A percentile compares a stretch with the other conserved stretches of the same genome.
These are phyloP conservation scores for Myocastor coypus DNA, from an alignment of 2,113 vertebrate genomes.

Conservation along the genomic window DNA sequence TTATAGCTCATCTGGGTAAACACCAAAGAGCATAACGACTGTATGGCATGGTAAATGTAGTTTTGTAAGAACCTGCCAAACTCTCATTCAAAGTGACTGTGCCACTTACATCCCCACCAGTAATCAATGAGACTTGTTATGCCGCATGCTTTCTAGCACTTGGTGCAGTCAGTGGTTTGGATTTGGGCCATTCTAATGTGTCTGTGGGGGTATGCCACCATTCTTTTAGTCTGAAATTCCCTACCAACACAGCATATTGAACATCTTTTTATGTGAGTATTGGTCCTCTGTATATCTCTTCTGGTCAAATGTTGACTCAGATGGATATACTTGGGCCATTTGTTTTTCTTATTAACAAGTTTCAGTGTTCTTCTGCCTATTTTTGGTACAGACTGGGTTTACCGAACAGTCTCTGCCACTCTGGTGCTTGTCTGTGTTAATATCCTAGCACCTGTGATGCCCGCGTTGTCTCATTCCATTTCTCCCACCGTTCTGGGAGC, in stretches of 20 bases:
- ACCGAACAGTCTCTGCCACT: slow-evolving; percentile 11
- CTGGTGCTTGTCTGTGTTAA: background rate
- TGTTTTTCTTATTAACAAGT: background rate
- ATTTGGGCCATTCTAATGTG: background rate
- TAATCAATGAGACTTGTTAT: background rate
- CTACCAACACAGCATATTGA: background rate
- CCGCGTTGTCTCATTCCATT: background rate
- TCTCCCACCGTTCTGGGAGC: background rate
- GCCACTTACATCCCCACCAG: background rate
- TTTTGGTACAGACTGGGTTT: background rate
- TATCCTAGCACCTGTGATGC: background rate
- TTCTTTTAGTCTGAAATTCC: background rate
- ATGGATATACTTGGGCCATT: background rate
- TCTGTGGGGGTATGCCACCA: background rate
- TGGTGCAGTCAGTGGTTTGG: background rate
- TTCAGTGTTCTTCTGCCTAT: background rate
- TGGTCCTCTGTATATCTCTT: background rate
- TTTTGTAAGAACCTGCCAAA: background rate
- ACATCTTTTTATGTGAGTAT: background rate
- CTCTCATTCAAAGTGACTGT: background rate
- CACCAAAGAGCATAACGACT: background rate
- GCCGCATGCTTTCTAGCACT: background rate
- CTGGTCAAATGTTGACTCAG: background rate
- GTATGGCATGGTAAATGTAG: background rate
- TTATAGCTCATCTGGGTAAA: slow-evolving; percentile 7